A percentile compares a stretch with the other conserved stretches of the same genome.
Evolutionary conservation across 2,113 vertebrate species (phyloP).

Genomic region (Crotophaga sulcirostris): DNA sequence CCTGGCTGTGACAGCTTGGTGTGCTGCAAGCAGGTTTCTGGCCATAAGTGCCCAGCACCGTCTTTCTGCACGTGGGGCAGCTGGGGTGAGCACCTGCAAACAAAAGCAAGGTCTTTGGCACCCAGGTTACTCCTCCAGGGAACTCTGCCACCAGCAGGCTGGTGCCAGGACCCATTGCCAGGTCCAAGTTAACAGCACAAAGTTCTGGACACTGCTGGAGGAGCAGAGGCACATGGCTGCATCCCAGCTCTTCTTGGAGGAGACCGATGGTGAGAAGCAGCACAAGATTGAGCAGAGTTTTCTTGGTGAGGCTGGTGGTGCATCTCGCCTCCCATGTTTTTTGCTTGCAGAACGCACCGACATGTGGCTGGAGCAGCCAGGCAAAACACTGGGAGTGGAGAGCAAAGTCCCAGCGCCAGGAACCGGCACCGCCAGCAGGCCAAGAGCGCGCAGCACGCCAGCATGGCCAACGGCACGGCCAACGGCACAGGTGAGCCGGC

Average conservation of each 20-base stretch:
- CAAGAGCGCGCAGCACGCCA: conserved; percentile 60
- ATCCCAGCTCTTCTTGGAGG: accelerated
- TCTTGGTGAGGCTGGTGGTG: accelerated
- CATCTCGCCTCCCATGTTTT: not conserved
- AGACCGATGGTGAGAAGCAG: accelerated
- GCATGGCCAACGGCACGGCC: conserved; percentile 52
- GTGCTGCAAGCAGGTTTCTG: not conserved
- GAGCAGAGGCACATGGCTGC: accelerated
- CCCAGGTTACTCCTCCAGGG: not conserved
- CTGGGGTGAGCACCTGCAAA: not conserved
- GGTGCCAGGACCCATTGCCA: not conserved
- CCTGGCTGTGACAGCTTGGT: accelerated
- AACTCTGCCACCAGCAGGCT: not conserved
- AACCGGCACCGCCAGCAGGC: conserved; percentile 67
- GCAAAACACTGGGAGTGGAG: conserved; percentile 49
- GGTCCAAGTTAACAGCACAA: not conserved
- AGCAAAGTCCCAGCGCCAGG: conserved; percentile 68
- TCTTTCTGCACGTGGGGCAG: accelerated
- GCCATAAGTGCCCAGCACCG: accelerated
- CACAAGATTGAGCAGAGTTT: accelerated
- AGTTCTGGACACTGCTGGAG: not conserved
- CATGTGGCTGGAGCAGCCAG: conserved; percentile 66
- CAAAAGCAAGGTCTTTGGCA: not conserved
- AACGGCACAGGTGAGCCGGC: conserved; percentile 53
- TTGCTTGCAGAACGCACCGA: conserved; percentile 75